These are phyloP conservation scores for Harmothoe impar DNA, from an alignment of 2,888 invertebrate species.

Conservation along the genomic window DNA sequence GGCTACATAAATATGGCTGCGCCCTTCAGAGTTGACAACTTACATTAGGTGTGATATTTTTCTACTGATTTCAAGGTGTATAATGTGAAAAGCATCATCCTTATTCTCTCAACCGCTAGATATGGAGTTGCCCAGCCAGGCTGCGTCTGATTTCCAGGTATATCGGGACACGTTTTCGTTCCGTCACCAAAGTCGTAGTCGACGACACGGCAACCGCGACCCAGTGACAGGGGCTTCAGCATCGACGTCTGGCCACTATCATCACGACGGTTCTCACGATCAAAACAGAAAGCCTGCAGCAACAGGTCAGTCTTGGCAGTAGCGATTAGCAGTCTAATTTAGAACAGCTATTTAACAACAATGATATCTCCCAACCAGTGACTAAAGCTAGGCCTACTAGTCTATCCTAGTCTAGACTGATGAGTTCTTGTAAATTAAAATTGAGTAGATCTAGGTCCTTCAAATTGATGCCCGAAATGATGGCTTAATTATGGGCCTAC, in stretches of 20 bases:
- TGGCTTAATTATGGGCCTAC: too few relatives aligned
- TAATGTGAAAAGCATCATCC: neutral
- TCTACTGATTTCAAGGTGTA: neutral
- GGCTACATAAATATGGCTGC: conserved; percentile 44
- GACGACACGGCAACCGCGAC: conserved; percentile 1
- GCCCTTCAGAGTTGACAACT: neutral
- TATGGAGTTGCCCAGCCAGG: conserved; percentile 27
- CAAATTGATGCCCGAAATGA: too few relatives aligned
- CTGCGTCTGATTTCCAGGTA: neutral
- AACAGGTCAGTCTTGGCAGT: neutral
- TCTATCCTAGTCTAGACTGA: too few relatives aligned
- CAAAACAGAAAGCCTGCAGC: conserved; percentile 5
- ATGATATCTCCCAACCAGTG: too few relatives aligned
- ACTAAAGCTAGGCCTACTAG: too few relatives aligned
- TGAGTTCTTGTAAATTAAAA: too few relatives aligned
- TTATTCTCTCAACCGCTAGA: neutral
- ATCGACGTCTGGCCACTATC: conserved; percentile 18
- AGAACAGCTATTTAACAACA: too few relatives aligned
- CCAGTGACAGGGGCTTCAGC: neutral
- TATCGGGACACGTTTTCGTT: conserved; percentile 43
- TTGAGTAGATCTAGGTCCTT: too few relatives aligned
- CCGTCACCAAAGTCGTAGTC: conserved; percentile 35
- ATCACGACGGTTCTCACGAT: neutral
- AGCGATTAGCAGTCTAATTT: too few relatives aligned
- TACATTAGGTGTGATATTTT: neutral